phyloP scores from a whole-genome alignment of 1,140 invertebrate genomes.

The Polypedilum pembai region DNA sequence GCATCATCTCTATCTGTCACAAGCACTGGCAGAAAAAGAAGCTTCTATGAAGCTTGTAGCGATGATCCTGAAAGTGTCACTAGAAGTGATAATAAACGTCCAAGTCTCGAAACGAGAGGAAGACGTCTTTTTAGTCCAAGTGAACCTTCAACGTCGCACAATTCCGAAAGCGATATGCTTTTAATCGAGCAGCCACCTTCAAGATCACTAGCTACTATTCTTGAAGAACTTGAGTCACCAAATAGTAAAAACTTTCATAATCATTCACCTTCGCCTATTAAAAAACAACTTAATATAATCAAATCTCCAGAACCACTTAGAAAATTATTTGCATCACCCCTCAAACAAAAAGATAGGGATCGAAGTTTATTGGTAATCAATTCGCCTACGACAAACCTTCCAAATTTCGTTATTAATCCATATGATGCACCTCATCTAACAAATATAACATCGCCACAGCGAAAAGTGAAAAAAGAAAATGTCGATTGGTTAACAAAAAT shows the following conservation, averaged over 20 bases:
- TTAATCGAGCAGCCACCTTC: neutral
- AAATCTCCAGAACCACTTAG: neutral
- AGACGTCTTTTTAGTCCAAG: slow-evolving; percentile 42
- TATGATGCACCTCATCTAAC: slow-evolving; percentile 58
- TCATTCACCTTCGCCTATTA: neutral
- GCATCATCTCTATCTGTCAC: neutral
- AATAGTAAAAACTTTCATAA: slow-evolving; percentile 32
- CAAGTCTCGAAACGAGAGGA: slow-evolving; percentile 42
- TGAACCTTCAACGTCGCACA: neutral
- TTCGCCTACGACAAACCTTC: slow-evolving; percentile 65
- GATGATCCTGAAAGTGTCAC: slow-evolving; percentile 39
- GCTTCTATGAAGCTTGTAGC: slow-evolving; percentile 31
- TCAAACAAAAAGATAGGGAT: neutral
- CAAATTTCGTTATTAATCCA: slow-evolving; percentile 67
- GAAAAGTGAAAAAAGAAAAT: slow-evolving; percentile 52
- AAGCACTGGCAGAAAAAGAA: slow-evolving; percentile 25
- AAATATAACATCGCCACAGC: slow-evolving; percentile 58
- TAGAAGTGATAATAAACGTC: slow-evolving; percentile 39
- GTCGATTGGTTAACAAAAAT: slow-evolving; percentile 66
- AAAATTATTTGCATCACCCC: slow-evolving; percentile 8
- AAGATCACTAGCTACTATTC: neutral
- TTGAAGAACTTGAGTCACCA: slow-evolving; percentile 9
- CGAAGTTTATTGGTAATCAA: slow-evolving; percentile 37
- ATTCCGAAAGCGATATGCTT: neutral
- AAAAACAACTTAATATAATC: neutral